Conservation (phyloP, 2,113 vertebrate species). For the Trachemys scripta region DNA sequence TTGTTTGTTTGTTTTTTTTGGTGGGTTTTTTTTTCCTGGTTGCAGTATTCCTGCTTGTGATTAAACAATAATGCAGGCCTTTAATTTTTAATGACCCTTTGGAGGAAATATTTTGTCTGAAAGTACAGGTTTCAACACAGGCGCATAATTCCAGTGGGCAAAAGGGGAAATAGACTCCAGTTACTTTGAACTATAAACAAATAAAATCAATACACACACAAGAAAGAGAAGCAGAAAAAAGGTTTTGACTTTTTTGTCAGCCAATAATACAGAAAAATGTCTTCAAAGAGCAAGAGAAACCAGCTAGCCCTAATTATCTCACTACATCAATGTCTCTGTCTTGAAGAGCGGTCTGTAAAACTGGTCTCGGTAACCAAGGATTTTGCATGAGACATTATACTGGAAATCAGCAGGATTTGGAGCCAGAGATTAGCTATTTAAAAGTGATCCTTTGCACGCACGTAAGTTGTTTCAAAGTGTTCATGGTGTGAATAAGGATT, state of each 20-base stretch:
- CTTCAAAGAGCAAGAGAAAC: slow-evolving; percentile 5
- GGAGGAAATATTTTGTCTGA: not conserved
- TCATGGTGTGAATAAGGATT: not conserved
- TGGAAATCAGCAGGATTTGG: not conserved
- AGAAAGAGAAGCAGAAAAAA: not conserved
- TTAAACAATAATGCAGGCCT: not conserved
- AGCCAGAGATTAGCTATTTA: slow-evolving; percentile 5
- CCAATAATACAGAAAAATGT: slow-evolving; percentile 17
- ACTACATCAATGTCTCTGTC: not conserved
- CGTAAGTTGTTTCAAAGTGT: not conserved
- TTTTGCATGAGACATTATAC: not conserved
- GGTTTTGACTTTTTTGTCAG: slow-evolving; percentile 11
- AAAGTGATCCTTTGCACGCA: not conserved
- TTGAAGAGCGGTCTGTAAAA: not conserved
- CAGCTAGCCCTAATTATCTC: not conserved
- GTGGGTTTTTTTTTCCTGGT: not conserved
- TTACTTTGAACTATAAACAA: not conserved
- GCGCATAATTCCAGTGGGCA: not conserved
- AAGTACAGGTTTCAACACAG: not conserved
- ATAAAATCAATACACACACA: not conserved
- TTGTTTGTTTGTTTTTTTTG: not conserved
- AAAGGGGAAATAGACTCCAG: not conserved
- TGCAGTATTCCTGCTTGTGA: not conserved
- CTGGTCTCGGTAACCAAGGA: not conserved
- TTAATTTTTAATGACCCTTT: not conserved